Conservation (phyloP, 2,888 invertebrate species). For the Orthonevra nobilis region DNA sequence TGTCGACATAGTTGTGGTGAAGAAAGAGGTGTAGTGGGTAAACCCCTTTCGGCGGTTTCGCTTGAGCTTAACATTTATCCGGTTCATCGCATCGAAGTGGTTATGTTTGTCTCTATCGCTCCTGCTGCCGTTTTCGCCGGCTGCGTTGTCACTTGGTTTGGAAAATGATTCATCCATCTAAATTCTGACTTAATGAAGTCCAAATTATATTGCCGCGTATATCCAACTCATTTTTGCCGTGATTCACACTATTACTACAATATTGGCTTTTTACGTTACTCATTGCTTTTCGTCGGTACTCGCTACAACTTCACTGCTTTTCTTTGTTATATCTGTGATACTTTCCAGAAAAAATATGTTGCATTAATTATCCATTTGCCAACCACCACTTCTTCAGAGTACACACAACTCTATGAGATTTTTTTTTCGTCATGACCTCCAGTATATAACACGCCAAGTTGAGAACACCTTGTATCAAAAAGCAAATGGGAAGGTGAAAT, state of each 20-base stretch:
- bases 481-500: not conserved
- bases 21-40: not conserved
- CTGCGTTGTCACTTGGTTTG: conserved; percentile 40
- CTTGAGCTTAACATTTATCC: conserved; percentile 32
- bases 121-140: conserved; percentile 49
- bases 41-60: conserved; percentile 6
- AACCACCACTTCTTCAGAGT: not conserved
- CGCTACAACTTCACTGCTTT: too few species aligned
- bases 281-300: not conserved
- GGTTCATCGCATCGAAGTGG: conserved; percentile 16
- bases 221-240: conserved; percentile 47
- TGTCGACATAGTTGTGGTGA: too few species aligned
- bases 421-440: conserved; percentile 44
- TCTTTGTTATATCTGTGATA: conserved; percentile 37
- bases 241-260: conserved; percentile 62
- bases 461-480: conserved; percentile 1
- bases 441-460: not conserved
- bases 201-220: conserved; percentile 43
- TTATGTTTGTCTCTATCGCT: conserved; percentile 49
- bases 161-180: conserved; percentile 63
- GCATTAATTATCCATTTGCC: conserved; percentile 37
- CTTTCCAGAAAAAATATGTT: conserved; percentile 46
- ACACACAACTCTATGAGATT: conserved; percentile 30
- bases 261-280: conserved; percentile 24
- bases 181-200: conserved; percentile 50